Percentiles rank a stretch among this genome's conserved stretches.
These are phyloP conservation scores for Coptodon rendalli DNA, from an alignment of 2,113 vertebrate genomes.

Conservation along the genomic window DNA sequence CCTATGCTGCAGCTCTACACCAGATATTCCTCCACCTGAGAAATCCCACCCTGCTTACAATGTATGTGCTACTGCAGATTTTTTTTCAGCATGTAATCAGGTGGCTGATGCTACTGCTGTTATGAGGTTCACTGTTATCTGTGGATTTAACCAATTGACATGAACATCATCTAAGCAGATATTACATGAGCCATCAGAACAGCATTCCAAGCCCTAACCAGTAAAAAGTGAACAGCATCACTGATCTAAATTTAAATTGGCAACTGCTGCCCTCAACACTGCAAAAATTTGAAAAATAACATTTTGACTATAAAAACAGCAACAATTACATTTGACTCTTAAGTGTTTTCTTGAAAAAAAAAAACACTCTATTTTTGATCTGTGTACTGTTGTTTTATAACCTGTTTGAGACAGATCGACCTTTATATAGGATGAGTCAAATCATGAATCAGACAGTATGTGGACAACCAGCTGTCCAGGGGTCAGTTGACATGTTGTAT, in stretches of 20 bases:
- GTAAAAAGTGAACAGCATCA: not conserved
- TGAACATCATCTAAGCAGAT: not conserved
- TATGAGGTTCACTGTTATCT: not conserved
- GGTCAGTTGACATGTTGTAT: not conserved
- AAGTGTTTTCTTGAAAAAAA: not conserved
- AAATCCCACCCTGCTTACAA: not conserved
- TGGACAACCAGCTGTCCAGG: not conserved
- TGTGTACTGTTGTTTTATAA: not conserved
- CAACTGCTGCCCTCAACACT: not conserved
- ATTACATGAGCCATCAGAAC: not conserved
- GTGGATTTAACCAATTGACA: not conserved
- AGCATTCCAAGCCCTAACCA: not conserved
- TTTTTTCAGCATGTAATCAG: not conserved
- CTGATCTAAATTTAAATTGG: not conserved
- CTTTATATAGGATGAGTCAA: accelerated
- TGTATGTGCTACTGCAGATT: not conserved
- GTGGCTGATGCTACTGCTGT: accelerated
- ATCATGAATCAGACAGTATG: not conserved
- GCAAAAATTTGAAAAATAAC: not conserved
- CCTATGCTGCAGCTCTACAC: not conserved
- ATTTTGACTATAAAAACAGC: not conserved
- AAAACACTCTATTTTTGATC: not conserved
- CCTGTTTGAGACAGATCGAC: not conserved
- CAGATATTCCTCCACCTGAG: not conserved
- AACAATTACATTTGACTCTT: not conserved